A percentile compares a stretch with the other conserved stretches of the same genome.
Evolutionary conservation across 2,113 vertebrate genomes (phyloP).

Genomic region (Siniperca knerii): DNA sequence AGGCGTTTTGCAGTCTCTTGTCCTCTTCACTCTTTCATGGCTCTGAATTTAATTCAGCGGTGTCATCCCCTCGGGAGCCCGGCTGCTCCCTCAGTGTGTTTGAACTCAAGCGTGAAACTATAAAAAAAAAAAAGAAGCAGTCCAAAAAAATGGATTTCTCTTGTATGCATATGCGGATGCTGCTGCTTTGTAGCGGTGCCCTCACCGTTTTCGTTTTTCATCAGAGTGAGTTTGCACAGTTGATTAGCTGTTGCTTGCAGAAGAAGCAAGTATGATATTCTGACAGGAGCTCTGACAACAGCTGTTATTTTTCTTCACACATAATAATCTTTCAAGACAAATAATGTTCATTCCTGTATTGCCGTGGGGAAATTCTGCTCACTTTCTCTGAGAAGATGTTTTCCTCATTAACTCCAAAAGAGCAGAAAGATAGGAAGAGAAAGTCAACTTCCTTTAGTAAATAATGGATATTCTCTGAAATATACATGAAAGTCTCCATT

Average conservation of each 20-base stretch:
- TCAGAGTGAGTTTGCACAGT: constrained; percentile 8
- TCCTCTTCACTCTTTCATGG: constrained; percentile 32
- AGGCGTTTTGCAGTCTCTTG: constrained; percentile 31
- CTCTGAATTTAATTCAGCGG: constrained; percentile 50
- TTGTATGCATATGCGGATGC: background rate
- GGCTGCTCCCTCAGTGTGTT: constrained; percentile 12
- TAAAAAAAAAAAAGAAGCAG: constrained; percentile 3
- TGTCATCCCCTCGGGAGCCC: constrained; percentile 13
- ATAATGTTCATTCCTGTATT: background rate
- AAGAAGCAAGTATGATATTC: constrained; percentile 2
- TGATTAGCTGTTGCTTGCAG: constrained; percentile 36
- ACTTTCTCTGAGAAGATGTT: constrained; percentile 18
- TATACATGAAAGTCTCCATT: constrained; percentile 73
- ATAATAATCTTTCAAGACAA: constrained; percentile 22
- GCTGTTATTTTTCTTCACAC: constrained; percentile 20
- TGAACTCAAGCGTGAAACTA: constrained; percentile 34
- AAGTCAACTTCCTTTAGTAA: constrained; percentile 41
- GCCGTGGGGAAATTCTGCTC: constrained; percentile 17
- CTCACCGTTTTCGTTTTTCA: background rate
- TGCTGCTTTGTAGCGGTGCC: constrained; percentile 28
- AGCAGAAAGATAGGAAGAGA: constrained; percentile 14
- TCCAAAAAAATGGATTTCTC: constrained; percentile 30
- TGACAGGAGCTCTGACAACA: constrained; percentile 36
- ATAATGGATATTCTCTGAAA: constrained; percentile 73
- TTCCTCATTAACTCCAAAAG: constrained; percentile 60